phyloP scores from a whole-genome alignment of 2,797 vertebrate genomes.

The Hydrophis major region DNA sequence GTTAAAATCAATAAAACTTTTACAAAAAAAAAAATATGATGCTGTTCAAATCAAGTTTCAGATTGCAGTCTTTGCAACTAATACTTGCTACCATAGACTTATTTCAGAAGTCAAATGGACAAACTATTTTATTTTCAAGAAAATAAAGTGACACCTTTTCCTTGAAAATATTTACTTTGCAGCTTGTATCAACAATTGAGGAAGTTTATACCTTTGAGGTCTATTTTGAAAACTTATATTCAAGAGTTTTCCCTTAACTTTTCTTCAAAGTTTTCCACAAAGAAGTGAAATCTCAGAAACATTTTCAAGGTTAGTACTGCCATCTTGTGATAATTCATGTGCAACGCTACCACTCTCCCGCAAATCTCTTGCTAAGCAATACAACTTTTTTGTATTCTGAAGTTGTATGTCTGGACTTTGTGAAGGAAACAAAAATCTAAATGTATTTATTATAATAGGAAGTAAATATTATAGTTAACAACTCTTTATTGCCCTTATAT shows the following conservation, averaged over 20 bases:
- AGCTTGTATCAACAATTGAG: neutral
- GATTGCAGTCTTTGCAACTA: neutral
- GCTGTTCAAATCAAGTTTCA: neutral
- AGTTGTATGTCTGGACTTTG: neutral
- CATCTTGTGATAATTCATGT: conserved; percentile 56
- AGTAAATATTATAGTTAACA: neutral
- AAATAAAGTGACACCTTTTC: neutral
- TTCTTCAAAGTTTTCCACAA: neutral
- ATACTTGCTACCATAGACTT: neutral
- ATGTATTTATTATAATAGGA: neutral
- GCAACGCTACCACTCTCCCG: neutral
- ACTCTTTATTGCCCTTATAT: neutral
- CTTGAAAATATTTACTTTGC: neutral
- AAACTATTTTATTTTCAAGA: neutral
- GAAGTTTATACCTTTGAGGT: neutral
- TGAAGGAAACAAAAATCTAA: neutral
- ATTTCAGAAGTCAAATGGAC: neutral
- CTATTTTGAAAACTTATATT: neutral
- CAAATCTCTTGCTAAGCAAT: accelerated
- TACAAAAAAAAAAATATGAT: neutral
- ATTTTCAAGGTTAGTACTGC: conserved; percentile 40
- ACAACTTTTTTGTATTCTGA: neutral
- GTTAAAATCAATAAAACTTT: too few relatives aligned
- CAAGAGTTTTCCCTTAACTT: neutral
- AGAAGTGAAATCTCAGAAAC: neutral